Base-by-base conservation (phyloP, 1,140 invertebrate genomes). In the Eriocheir sinensis region DNA sequence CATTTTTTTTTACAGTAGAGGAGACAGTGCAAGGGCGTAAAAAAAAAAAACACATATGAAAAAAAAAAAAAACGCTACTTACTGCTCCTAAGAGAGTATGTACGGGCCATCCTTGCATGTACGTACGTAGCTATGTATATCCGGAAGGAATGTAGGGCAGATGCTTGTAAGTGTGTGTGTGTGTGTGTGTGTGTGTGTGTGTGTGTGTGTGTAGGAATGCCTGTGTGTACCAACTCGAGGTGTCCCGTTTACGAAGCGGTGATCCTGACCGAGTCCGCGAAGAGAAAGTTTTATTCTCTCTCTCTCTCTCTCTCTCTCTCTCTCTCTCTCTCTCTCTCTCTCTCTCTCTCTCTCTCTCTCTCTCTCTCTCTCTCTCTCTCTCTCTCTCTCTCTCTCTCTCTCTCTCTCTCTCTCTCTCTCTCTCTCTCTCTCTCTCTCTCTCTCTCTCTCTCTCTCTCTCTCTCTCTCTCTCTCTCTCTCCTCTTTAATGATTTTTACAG, bases 311-410 rank as follows among this genome's bases (percentile, higher is more conserved):
- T 72, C 27, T 72, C 27, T 72, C 27, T 72, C 60, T 72, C 60
- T 72, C 60, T 72, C 21, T 72, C 60, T 72, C 60, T 72, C 60
- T 72, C 27, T 72, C 60, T 72, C 60, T 72, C 60, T 72, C 60
- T 72, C 60, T 72, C 60, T 72, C 60, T 72, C 60, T 72, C 60
- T 72, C 60, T 72, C 60, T 72, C 60, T 72, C 60, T 72, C 60
- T 72, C 60, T 72, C 60, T 72, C 60, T 72, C 60, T 72, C 60
- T 72, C 60, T 72, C 60, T 72, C 53, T 72, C 53, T 72, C 53
- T 72, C 60, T 72, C 60, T 72, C 60, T 72, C 60, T 21, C 21
- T 72, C 21, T 17, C 27, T 72, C 27, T 72, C 27, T 72, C 27
- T 72, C 27, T 72, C 60, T 72, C 60, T 72, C 60, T 72, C 21